phyloP scores from a whole-genome alignment of 1,140 invertebrate species.

The Orchestia grillus region DNA sequence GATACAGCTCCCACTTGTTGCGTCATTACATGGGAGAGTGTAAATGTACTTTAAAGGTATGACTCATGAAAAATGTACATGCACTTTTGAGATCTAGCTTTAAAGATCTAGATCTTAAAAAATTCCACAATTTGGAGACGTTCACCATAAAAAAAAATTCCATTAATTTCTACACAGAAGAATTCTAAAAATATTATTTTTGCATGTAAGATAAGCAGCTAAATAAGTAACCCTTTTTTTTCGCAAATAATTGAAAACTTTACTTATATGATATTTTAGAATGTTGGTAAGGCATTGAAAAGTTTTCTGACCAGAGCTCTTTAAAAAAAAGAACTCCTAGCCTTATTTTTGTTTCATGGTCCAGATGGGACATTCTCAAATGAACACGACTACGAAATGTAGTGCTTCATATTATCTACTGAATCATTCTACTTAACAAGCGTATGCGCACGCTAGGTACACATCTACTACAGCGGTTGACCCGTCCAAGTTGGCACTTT shows the following conservation, averaged over 20 bases:
- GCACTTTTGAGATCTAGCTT: too few species aligned
- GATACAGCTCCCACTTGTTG: too few species aligned
- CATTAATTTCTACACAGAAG: neutral
- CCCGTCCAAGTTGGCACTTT: neutral
- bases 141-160: neutral
- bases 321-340: neutral
- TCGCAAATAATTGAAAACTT: neutral
- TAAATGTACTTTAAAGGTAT: too few species aligned
- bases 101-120: neutral
- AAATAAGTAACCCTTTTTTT: neutral
- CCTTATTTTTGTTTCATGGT: neutral
- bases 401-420: neutral
- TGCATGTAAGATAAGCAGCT: neutral
- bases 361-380: neutral
- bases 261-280: neutral
- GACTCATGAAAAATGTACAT: too few species aligned
- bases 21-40: too few species aligned
- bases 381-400: neutral
- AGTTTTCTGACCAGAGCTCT: neutral
- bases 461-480: neutral
- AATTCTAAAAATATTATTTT: neutral
- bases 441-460: neutral
- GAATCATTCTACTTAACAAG: neutral
- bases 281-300: neutral
- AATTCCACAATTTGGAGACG: neutral